phyloP scores from a whole-genome alignment of 2,888 invertebrate species.

The Lycocerus yunnanus region DNA sequence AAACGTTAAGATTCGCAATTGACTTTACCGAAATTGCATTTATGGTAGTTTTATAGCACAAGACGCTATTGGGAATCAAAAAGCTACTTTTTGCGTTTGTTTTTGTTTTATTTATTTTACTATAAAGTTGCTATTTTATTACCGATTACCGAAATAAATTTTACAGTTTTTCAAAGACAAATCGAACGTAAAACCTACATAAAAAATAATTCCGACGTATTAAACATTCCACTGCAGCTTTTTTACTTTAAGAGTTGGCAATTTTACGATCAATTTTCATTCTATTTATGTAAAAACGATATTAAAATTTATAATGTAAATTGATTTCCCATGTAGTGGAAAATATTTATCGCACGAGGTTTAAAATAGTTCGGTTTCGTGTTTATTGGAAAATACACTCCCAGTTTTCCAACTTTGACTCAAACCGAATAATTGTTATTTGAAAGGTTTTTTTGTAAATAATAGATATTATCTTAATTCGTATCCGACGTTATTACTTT shows the following conservation, averaged over 20 bases:
- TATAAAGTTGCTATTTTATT: constrained; percentile 4
- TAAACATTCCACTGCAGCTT: neutral
- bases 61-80: constrained; percentile 15
- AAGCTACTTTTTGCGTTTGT: constrained; percentile 18
- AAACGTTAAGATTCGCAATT: constrained; percentile 34
- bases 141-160: constrained; percentile 4
- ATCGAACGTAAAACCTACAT: neutral
- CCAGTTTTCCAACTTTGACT: neutral
- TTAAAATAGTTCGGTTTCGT: neutral
- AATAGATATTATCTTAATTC: no score
- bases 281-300: neutral
- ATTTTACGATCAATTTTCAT: neutral
- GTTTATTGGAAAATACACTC: neutral
- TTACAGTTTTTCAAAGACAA: constrained; percentile 2
- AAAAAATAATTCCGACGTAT: neutral
- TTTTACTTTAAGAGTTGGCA: neutral
- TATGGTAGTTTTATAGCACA: constrained; percentile 35
- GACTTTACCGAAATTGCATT: constrained; percentile 36
- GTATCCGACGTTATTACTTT: no score
- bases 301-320: neutral
- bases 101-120: constrained; percentile 17
- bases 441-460: neutral
- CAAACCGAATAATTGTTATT: neutral
- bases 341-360: neutral
- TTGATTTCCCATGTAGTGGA: neutral